phyloP scores from a whole-genome alignment of 2,888 invertebrate genomes.

The Plagodis pulveraria region DNA sequence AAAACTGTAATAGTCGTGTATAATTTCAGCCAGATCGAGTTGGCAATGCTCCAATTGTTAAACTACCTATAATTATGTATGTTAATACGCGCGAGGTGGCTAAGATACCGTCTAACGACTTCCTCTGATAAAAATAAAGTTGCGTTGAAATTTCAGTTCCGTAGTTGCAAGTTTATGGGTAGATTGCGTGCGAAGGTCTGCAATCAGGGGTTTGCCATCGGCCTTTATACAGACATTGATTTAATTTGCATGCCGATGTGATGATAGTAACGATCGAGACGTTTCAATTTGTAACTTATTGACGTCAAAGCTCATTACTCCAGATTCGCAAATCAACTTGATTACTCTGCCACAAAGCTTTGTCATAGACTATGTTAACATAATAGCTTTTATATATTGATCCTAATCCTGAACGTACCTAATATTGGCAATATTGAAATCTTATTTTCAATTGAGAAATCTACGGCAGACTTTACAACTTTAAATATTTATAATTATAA shows the following conservation, averaged over 20 bases:
- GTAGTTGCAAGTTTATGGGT: slow-evolving; percentile 79
- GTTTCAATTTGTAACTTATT: slow-evolving; percentile 45
- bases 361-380: too few species aligned
- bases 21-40: slow-evolving; percentile 70
- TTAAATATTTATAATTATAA: too few species aligned
- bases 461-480: too few species aligned
- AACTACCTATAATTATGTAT: slow-evolving; percentile 83
- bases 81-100: slow-evolving; percentile 81
- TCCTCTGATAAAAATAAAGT: slow-evolving; percentile 83
- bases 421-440: too few species aligned
- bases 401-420: too few species aligned
- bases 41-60: slow-evolving; percentile 78
- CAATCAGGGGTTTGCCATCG: slow-evolving; percentile 73
- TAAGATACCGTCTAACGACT: slow-evolving; percentile 83
- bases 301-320: slow-evolving; percentile 28
- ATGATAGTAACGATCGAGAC: slow-evolving; percentile 60
- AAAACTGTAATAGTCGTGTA: slow-evolving; percentile 72
- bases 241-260: slow-evolving; percentile 75
- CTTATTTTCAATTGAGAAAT: too few species aligned
- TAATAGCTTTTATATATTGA: too few species aligned
- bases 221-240: slow-evolving; percentile 82
- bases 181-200: slow-evolving; percentile 74
- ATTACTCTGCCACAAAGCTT: slow-evolving; percentile 9
- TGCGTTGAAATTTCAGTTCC: slow-evolving; percentile 84
- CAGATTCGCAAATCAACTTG: slow-evolving; percentile 24